These are phyloP conservation scores for Scaptomyza flava DNA, from an alignment of 2,888 invertebrate species.

Conservation along the genomic window DNA sequence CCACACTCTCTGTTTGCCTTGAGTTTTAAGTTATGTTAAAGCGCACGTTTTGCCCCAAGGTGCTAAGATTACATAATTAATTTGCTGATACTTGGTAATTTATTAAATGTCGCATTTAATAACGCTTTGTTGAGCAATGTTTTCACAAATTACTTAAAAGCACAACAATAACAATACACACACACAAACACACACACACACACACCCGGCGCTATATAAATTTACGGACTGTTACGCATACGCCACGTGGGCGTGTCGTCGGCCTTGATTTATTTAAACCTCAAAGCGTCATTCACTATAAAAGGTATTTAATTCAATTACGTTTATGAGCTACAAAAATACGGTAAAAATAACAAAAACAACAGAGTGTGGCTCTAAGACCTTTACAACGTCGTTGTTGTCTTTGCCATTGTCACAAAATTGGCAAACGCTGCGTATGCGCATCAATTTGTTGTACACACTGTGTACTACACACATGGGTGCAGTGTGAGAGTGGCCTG, in stretches of 20 bases:
- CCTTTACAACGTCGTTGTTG: slow-evolving; percentile 48
- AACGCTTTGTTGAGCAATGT: slow-evolving; percentile 77
- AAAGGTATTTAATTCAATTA: slow-evolving; percentile 57
- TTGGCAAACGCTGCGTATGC: slow-evolving; percentile 69
- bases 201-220: slow-evolving; percentile 39
- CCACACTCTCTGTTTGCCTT: not conserved
- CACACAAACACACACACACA: slow-evolving; percentile 24
- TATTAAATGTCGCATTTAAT: slow-evolving; percentile 81
- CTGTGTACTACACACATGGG: not conserved
- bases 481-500: not conserved
- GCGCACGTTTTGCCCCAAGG: slow-evolving; percentile 65
- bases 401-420: slow-evolving; percentile 21
- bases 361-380: slow-evolving; percentile 18
- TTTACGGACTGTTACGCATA: slow-evolving; percentile 60
- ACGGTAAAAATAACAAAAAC: slow-evolving; percentile 30
- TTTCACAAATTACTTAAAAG: slow-evolving; percentile 75
- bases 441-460: slow-evolving; percentile 65
- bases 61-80: slow-evolving; percentile 80
- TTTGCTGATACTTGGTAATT: slow-evolving; percentile 71
- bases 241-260: slow-evolving; percentile 43
- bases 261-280: slow-evolving; percentile 75
- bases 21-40: slow-evolving; percentile 68
- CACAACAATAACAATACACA: slow-evolving; percentile 33
- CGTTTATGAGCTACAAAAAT: slow-evolving; percentile 68
- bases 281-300: slow-evolving; percentile 74